Base-by-base conservation (phyloP, 2,113 vertebrate species). In the Aleadryas rufinucha region DNA sequence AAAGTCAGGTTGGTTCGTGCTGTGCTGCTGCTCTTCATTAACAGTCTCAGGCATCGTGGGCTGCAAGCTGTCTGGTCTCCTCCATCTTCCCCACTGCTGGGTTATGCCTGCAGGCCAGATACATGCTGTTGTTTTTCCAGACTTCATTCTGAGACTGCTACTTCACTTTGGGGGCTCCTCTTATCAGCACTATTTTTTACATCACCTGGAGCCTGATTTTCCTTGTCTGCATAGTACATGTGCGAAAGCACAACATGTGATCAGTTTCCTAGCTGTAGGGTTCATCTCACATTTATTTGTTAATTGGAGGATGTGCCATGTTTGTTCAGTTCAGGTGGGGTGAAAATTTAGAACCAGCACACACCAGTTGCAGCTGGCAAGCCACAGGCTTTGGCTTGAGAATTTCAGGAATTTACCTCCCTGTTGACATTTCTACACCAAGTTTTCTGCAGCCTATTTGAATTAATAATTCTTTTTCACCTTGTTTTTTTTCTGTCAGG, bases 351-450 rank as follows among this genome's bases (percentile, higher is more conserved):
- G 20, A 50, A n/a, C 37, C 14, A 56, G 30, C 12, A 50, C 21
- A n/a, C 15, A n/a, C 13, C 2, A 0, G n/a, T 20, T 47, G 41
- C 14, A 50, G 30, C 24, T 63, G n/a, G 23, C 19, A 84, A 56
- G 49, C 26, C 78, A 20, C n/a, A 45, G 69, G 20, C 22, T 75
- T 91, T 0, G 0, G 26, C 26, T 42, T 24, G 42, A 59, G 41
- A 68, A 79, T 71, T 54, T 76, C 68, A 85, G 65, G 61, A 66
- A 75, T 53, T 78, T n/a, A 54, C 15, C 4, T 8, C 16, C 0
- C 6, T 4, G 2, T 9, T 1, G 3, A 52, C 20, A 23, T 26
- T 26, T 6, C 5, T 57, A 24, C 59, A 33, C 9, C 6, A 23
- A 27, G 3, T 31, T 39, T 84, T 84, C 56, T 82, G 17, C 64